phyloP scores from a whole-genome alignment of 2,113 vertebrate genomes.

The Apaloderma vittatum region DNA sequence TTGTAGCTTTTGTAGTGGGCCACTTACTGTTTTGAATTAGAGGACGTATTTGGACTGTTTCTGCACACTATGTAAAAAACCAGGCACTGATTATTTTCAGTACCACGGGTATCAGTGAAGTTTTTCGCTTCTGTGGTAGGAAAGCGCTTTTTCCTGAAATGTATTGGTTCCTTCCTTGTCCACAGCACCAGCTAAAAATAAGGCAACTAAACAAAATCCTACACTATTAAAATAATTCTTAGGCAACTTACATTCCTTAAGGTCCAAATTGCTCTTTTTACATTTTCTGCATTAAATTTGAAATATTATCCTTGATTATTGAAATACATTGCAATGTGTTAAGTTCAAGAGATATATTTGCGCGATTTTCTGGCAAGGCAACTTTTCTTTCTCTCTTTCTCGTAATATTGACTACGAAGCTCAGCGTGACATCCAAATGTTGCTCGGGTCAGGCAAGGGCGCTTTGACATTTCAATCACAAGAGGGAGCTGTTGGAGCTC shows the following conservation, averaged over 20 bases:
- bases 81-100: background rate
- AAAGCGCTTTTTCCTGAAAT: background rate
- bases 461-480: conserved; percentile 46
- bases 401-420: background rate
- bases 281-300: conserved; percentile 22
- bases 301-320: background rate
- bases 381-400: background rate
- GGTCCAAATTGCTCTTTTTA: background rate
- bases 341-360: conserved; percentile 1
- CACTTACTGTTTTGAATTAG: background rate
- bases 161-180: background rate
- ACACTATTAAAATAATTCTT: conserved; percentile 20
- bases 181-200: background rate
- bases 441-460: background rate
- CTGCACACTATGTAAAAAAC: background rate
- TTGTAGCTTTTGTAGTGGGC: background rate
- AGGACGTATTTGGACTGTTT: background rate
- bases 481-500: conserved; percentile 84
- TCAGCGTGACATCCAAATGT: background rate
- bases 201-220: background rate
- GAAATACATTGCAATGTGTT: background rate
- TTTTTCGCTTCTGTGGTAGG: background rate
- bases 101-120: background rate
- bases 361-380: conserved; percentile 10
- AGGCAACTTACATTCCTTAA: background rate